Conservation (phyloP, 2,888 invertebrate species). For the Phytoseiulus persimilis region DNA sequence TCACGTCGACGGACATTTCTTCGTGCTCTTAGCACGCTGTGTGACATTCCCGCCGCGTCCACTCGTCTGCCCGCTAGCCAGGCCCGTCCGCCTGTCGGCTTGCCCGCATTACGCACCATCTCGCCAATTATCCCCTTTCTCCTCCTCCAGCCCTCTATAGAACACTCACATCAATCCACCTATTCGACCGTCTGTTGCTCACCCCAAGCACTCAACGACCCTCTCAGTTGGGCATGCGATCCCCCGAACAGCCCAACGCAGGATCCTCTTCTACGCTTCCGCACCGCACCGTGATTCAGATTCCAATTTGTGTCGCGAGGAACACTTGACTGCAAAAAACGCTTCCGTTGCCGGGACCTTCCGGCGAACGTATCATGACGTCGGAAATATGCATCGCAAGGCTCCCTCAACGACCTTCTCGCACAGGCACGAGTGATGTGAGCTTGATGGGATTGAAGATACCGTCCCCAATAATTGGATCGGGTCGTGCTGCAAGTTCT, state of each 20-base stretch:
- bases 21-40: not conserved
- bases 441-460: not conserved
- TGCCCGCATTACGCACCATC: not conserved
- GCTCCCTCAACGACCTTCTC: not conserved
- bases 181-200: not conserved
- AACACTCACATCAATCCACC: not conserved
- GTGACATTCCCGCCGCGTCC: not conserved
- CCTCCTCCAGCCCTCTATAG: not conserved
- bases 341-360: not conserved
- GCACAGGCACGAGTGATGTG: not conserved
- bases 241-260: not conserved
- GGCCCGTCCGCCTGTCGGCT: too few relatives aligned
- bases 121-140: not conserved
- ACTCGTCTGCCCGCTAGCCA: too few relatives aligned
- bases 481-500: not conserved
- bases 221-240: not conserved
- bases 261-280: too few relatives aligned
- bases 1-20: not conserved
- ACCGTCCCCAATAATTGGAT: not conserved
- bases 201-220: not conserved
- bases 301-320: not conserved
- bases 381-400: not conserved
- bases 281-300: not conserved
- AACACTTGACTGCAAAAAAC: not conserved
- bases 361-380: not conserved